A percentile compares a stretch with the other conserved stretches of the same genome.
These are phyloP conservation scores for Corythoichthys haematopterus DNA, from an alignment of 2,113 vertebrate genomes.

Conservation along the genomic window DNA sequence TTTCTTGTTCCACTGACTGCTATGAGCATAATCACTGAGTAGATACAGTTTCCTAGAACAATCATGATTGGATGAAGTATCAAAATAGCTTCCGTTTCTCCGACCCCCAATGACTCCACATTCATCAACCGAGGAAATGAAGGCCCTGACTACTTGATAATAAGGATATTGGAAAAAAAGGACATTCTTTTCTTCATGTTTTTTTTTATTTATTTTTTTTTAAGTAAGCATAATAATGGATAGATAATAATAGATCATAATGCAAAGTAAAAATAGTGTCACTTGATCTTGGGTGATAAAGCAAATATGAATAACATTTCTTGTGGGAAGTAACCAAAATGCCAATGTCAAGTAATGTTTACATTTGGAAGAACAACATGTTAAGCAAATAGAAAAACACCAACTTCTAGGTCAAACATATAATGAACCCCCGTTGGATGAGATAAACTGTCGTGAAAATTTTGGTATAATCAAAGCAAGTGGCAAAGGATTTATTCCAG, in stretches of 20 bases:
- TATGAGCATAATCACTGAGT: constrained; percentile 43
- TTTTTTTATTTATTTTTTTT: too few species aligned
- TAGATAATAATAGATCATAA: background rate
- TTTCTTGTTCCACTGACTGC: background rate
- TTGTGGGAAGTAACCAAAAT: constrained; percentile 1
- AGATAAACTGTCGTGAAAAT: background rate
- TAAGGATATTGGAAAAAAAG: constrained; percentile 58
- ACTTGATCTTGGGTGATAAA: constrained; percentile 7
- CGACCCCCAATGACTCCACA: constrained; percentile 48
- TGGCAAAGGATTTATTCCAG: too few species aligned
- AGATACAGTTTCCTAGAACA: constrained; percentile 40
- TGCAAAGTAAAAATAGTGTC: constrained; percentile 8
- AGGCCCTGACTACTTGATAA: constrained; percentile 55
- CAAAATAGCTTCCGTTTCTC: constrained; percentile 50
- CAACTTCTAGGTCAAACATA: constrained; percentile 23
- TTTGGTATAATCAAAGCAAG: background rate
- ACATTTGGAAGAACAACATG: constrained; percentile 10
- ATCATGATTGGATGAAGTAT: constrained; percentile 49
- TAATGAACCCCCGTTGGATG: background rate
- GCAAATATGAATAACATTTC: too few species aligned
- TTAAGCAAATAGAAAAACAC: constrained; percentile 22
- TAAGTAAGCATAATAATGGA: constrained; percentile 34
- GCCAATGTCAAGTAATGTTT: constrained; percentile 5
- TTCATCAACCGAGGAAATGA: constrained; percentile 63
- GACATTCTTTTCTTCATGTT: constrained; percentile 30